Conservation (phyloP, 1,140 invertebrate genomes). For the Nixonia krombeini region DNA sequence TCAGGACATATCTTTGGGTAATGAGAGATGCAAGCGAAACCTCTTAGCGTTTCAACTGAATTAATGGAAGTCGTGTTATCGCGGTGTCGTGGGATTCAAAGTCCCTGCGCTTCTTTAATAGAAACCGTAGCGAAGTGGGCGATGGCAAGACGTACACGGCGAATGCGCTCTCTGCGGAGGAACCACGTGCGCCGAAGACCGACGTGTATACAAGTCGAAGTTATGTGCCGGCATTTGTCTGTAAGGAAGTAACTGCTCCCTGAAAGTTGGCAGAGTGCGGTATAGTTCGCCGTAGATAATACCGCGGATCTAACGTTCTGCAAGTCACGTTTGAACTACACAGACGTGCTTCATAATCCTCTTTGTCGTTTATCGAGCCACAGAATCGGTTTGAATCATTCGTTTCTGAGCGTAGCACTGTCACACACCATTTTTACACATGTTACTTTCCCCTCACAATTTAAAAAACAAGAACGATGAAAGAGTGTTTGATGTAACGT, state of each 20-base stretch:
- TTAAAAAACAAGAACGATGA: too few relatives aligned
- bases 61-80: slow-evolving; percentile 9
- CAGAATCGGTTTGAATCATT: neutral
- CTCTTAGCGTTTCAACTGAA: slow-evolving; percentile 1
- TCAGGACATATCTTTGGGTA: neutral
- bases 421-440: neutral
- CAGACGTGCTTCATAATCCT: slow-evolving; percentile 8
- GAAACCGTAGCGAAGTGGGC: slow-evolving; percentile 8
- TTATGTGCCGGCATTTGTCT: slow-evolving; percentile 7
- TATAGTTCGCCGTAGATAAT: slow-evolving; percentile 5
- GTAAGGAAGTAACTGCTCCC: slow-evolving; percentile 3
- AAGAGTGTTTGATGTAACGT: too few relatives aligned
- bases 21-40: neutral
- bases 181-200: neutral
- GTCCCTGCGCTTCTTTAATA: slow-evolving; percentile 6
- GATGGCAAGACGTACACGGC: neutral
- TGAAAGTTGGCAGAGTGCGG: slow-evolving; percentile 7
- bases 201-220: slow-evolving; percentile 9
- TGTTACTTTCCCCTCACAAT: too few relatives aligned
- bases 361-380: neutral
- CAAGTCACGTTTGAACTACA: slow-evolving; percentile 6
- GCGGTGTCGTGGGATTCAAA: slow-evolving; percentile 3
- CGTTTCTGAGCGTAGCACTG: neutral
- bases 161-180: neutral
- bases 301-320: slow-evolving; percentile 1